Base-by-base conservation (phyloP, 2,113 vertebrate genomes). In the Gavialis gangeticus region DNA sequence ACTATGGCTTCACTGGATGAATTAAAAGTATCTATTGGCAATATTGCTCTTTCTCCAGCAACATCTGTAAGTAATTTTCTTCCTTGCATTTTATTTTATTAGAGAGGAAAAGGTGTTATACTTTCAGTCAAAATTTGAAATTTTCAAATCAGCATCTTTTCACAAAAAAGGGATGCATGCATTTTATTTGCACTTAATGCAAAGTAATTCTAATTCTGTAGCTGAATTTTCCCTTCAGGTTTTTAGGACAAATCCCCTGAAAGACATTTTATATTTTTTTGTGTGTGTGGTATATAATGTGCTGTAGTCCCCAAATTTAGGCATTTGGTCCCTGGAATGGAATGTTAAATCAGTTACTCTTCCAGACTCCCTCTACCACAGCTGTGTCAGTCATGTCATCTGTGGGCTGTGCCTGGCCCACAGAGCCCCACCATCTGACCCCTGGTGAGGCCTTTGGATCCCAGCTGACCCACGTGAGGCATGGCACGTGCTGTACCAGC, bases 21-120 rank as follows among this genome's bases (percentile, higher is more conserved):
- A 97, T 98, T 99, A 58, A 99, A 99, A 97, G 98, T 99, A 76
- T 99, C 99, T 84, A 99, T 99, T 85, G 99, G 98, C 63, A 99
- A 99, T 96, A 99, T 99, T 92, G 98, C 98, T 67, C 98, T 99
- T 85, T 99, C 99, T 3, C 99, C 99, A 80, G 98, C 99, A 59
- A 79, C 98, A 95, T 98, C 98, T 95, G 99, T 99, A 98, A 93
- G 98, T 98, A 89, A 85, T 24, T n/a, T 69, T 93, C 12, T 81
- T 83, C 46, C 28, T 66, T 67, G 2, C 92, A 46, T 85, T 94
- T 93, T 73, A 76, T 64, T 30, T 63, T 2, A 7, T 0, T 89
- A 37, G 8, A 84, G 10, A 12, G 46, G 16, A 67, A 89, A 75
- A 75, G 3, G 16, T 3, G 4, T 69, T 55, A 83, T 57, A 66